phyloP scores from a whole-genome alignment of 2,797 vertebrate species.

The Anguilla megastoma region DNA sequence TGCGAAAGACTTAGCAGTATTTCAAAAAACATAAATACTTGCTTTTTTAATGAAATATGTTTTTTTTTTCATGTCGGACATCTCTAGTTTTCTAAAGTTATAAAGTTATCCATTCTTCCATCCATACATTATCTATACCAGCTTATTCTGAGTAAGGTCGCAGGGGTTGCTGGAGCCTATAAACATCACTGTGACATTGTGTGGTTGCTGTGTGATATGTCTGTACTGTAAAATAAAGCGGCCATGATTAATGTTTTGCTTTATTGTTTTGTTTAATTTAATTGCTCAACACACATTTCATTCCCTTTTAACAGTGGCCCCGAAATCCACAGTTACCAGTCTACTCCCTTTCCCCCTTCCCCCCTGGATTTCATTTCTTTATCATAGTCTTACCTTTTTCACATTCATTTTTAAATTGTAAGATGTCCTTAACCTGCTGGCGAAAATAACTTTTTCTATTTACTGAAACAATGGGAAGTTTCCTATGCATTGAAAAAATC shows the following conservation, averaged over 20 bases:
- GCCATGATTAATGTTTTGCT: neutral
- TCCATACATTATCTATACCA: too few relatives aligned
- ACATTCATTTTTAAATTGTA: neutral
- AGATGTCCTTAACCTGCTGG: neutral
- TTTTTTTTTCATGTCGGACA: neutral
- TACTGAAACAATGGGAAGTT: slow-evolving; percentile 44
- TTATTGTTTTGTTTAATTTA: neutral
- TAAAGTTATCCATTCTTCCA: too few relatives aligned
- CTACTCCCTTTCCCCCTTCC: neutral
- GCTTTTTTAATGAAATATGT: neutral
- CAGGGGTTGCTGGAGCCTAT: too few relatives aligned
- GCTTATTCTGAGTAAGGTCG: too few relatives aligned
- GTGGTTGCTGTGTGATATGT: neutral
- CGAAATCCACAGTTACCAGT: neutral
- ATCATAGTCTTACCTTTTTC: neutral
- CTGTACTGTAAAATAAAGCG: neutral
- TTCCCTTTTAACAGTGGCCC: neutral
- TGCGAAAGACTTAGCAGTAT: too few relatives aligned
- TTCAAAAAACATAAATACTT: too few relatives aligned
- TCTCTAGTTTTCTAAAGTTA: neutral
- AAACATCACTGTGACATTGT: neutral
- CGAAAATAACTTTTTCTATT: neutral
- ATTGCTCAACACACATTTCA: neutral
- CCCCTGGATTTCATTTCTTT: neutral
- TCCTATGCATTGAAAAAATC: slow-evolving; percentile 31